Conservation (phyloP, 2,113 vertebrate genomes). For the Talpa occidentalis region DNA sequence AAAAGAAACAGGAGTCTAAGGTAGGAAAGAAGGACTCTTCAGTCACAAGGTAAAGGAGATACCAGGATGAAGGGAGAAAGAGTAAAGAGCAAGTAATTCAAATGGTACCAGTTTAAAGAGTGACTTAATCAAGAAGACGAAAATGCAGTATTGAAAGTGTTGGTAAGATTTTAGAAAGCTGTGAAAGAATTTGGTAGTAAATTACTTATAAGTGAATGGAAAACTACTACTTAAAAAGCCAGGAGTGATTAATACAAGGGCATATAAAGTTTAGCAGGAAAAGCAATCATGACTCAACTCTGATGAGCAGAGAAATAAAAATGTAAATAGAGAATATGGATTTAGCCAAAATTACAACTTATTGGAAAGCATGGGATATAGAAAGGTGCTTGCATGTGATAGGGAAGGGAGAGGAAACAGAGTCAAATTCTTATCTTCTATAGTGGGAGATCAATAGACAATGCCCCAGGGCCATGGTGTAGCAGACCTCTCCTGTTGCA, state of each 20-base stretch:
- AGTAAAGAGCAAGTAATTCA: neutral
- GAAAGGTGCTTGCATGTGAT: neutral
- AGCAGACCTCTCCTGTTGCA: too few relatives aligned
- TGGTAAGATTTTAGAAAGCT: conserved; percentile 3
- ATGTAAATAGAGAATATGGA: neutral
- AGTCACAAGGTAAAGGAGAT: neutral
- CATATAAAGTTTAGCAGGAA: neutral
- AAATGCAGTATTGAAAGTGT: too few relatives aligned
- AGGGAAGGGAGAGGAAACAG: neutral
- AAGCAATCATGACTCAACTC: neutral
- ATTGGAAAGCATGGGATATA: neutral
- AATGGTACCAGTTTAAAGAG: neutral
- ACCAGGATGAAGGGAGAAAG: neutral
- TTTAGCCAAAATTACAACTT: neutral
- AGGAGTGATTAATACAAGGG: neutral
- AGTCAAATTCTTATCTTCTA: neutral
- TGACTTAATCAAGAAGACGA: neutral
- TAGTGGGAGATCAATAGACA: neutral
- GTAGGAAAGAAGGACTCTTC: neutral
- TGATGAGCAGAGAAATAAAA: neutral
- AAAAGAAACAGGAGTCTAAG: neutral
- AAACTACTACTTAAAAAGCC: neutral
- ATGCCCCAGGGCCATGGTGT: too few relatives aligned
- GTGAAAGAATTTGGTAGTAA: neutral
- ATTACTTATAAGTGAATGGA: neutral